Evolutionary conservation across 2,113 vertebrate species (phyloP), one percentile per base, ranked within the genome.

Genomic region (Marcusenius ussheri): DNA sequence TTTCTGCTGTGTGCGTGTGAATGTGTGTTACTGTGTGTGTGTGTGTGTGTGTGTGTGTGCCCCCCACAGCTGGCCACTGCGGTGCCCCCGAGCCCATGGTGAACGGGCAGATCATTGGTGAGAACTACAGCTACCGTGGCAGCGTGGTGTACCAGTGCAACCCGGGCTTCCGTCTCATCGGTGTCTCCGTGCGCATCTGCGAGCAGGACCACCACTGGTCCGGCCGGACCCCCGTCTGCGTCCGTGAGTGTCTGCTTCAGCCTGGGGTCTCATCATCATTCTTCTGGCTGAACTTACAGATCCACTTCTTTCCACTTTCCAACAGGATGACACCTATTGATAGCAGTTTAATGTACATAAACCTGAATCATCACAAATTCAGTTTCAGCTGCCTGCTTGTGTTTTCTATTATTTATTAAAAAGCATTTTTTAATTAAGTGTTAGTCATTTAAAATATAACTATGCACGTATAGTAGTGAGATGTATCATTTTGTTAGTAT

Each of bases 121-220:
- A 99, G 93, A 99, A 99, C 94, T 99, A 96, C 94, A 99, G 96
- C 94, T 99, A 99, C 94, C 95, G 98, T 0, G 98, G 98, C 93
- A 99, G 98, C 0, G 97, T 99, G 91, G 98, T 99, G 13, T 99
- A 99, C 93, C 98, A 99, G 93, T 99, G 98, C 92, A 96, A 95
- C 90, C 97, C 97, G 1, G 98, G 98, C 50, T 99, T 99, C 93
- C 97, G 98, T 50, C 97, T 99, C 1, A 98, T 99, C 5, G 98
- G 98, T 2, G 98, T 98, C 94, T 99, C 98, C 0, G 98, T 99
- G 92, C 95, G 98, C 46, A 98, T 99, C 94, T 99, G 98, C 94
- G 98, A 99, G 93, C 98, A 99, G 94, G 98, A 99, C 74, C 98
- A 99, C 91, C 97, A 93, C 92, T 99, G 98, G 98, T 99, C 98